Percentiles rank a stretch among this genome's conserved stretches.
Evolutionary conservation across 1,140 invertebrate species (phyloP).

Genomic region (Zophobas atratus): DNA sequence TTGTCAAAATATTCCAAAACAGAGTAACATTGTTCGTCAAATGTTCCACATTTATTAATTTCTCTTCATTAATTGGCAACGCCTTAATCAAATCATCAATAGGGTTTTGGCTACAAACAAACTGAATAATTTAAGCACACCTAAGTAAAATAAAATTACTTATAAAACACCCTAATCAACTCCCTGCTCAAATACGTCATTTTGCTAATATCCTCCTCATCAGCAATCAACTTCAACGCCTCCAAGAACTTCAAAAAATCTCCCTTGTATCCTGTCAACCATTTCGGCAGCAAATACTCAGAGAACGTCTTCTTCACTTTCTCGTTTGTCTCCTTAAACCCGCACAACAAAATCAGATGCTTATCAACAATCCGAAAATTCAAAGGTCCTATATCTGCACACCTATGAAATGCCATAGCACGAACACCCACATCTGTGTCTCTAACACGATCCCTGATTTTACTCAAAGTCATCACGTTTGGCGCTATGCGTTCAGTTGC

Average conservation of each 20-base stretch:
- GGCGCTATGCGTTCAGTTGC: slow-evolving; percentile 67
- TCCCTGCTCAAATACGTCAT: slow-evolving; percentile 3
- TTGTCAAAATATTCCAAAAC: slow-evolving; percentile 74
- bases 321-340: slow-evolving; percentile 77
- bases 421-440: slow-evolving; percentile 71
- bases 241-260: slow-evolving; percentile 75
- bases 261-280: slow-evolving; percentile 76
- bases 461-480: slow-evolving; percentile 65
- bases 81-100: slow-evolving; percentile 45
- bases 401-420: slow-evolving; percentile 79
- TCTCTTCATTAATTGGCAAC: slow-evolving; percentile 55
- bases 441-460: slow-evolving; percentile 54
- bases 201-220: slow-evolving; percentile 65
- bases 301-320: slow-evolving; percentile 68
- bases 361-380: slow-evolving; percentile 80
- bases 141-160: slow-evolving; percentile 13
- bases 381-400: slow-evolving; percentile 79
- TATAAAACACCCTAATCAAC: slow-evolving; percentile 24
- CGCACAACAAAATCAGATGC: slow-evolving; percentile 75
- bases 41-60: slow-evolving; percentile 60
- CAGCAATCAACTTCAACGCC: slow-evolving; percentile 76
- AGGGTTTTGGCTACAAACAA: slow-evolving; percentile 52
- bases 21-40: slow-evolving; percentile 73
- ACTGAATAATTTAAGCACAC: background rate
- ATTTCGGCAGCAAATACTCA: slow-evolving; percentile 74